Conservation (phyloP, 2,888 invertebrate species). For the Amphipyra tragopoginis region DNA sequence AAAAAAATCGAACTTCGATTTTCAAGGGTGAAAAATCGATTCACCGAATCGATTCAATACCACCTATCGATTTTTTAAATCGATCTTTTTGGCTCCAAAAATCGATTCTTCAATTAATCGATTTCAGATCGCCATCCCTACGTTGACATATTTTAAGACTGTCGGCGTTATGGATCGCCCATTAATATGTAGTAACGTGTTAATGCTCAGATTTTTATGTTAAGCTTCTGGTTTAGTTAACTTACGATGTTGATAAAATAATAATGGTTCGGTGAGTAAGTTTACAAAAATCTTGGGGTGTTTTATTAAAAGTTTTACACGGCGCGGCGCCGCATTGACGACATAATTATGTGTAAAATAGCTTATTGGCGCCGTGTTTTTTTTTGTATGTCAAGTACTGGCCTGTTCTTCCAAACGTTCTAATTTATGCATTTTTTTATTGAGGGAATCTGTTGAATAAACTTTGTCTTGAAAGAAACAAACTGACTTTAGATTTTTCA, state of each 20-base stretch:
- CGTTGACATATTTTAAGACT: conserved; percentile 46
- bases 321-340: not conserved
- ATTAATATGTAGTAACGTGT: conserved; percentile 35
- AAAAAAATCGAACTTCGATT: too few relatives aligned
- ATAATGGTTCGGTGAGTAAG: conserved; percentile 8
- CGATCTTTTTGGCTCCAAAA: too few relatives aligned
- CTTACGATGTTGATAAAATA: conserved; percentile 22
- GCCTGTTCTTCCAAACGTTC: too few relatives aligned
- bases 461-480: not conserved
- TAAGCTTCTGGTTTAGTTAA: conserved; percentile 19
- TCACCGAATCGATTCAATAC: too few relatives aligned
- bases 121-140: too few relatives aligned
- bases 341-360: not conserved
- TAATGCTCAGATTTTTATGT: conserved; percentile 17
- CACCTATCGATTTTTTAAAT: too few relatives aligned
- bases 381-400: too few relatives aligned
- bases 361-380: too few relatives aligned
- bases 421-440: not conserved
- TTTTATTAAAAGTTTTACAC: too few relatives aligned
- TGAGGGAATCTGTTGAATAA: not conserved
- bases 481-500: not conserved
- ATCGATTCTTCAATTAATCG: too few relatives aligned
- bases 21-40: too few relatives aligned
- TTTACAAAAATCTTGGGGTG: conserved; percentile 18
- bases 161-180: conserved; percentile 28